These are phyloP conservation scores for Xanthostigma xanthostigma DNA, from an alignment of 2,888 invertebrate species.

Conservation along the genomic window DNA sequence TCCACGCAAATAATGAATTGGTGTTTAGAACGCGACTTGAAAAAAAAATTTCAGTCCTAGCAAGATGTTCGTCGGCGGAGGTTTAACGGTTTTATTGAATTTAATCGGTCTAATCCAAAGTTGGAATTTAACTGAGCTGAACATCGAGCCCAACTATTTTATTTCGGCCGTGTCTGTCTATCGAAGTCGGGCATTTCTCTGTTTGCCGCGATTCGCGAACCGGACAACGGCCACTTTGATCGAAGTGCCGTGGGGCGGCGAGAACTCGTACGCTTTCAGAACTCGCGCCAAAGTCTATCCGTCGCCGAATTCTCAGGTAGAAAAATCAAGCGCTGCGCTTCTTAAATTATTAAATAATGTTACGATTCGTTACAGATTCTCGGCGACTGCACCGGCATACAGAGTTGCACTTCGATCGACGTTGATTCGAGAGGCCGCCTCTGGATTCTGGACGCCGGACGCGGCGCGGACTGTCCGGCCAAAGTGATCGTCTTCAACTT, in stretches of 20 bases:
- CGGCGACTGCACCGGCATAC: slow-evolving; percentile 22
- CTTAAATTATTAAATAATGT: too few relatives aligned
- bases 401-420: slow-evolving; percentile 26
- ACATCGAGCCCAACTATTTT: slow-evolving; percentile 18
- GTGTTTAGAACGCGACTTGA: too few relatives aligned
- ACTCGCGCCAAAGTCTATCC: not conserved
- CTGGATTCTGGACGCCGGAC: slow-evolving; percentile 31
- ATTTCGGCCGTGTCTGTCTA: slow-evolving; percentile 26
- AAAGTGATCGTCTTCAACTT: slow-evolving; percentile 29
- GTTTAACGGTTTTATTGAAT: too few relatives aligned
- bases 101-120: slow-evolving; percentile 1
- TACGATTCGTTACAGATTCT: slow-evolving; percentile 14
- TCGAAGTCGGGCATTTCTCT: slow-evolving; percentile 27
- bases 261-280: slow-evolving; percentile 7
- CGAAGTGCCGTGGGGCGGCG: slow-evolving; percentile 26
- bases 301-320: slow-evolving; percentile 11
- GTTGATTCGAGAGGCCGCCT: slow-evolving; percentile 27
- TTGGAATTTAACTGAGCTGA: slow-evolving; percentile 18
- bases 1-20: too few relatives aligned
- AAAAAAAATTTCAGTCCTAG: too few relatives aligned
- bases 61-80: too few relatives aligned
- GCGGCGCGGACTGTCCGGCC: slow-evolving; percentile 20
- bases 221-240: slow-evolving; percentile 23
- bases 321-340: not conserved
- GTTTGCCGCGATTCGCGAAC: slow-evolving; percentile 24